A percentile compares a stretch with the other conserved stretches of the same genome.
Evolutionary conservation across 2,113 vertebrate genomes (phyloP).

Genomic region (Pimephales promelas): DNA sequence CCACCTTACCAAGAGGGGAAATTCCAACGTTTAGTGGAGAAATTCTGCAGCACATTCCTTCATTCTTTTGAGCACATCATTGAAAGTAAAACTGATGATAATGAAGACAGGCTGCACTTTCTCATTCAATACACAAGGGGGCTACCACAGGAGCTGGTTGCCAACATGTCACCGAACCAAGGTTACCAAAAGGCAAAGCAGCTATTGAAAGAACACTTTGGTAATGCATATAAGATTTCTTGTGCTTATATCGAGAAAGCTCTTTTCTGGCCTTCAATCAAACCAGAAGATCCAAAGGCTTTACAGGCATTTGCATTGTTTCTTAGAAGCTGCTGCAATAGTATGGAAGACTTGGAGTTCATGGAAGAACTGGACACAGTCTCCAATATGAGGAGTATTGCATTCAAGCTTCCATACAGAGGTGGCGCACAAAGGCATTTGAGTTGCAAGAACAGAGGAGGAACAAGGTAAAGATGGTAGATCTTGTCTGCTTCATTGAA

Average conservation of each 20-base stretch:
- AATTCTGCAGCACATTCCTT: too few relatives aligned
- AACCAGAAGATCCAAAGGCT: slow-evolving; percentile 34
- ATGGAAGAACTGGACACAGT: slow-evolving; percentile 31
- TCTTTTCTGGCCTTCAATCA: slow-evolving; percentile 27
- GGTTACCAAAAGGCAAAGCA: slow-evolving; percentile 14
- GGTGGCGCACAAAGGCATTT: background rate
- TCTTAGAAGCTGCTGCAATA: slow-evolving; percentile 26
- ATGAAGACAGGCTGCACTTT: slow-evolving; percentile 10
- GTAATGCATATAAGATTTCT: slow-evolving; percentile 17
- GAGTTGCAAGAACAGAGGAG: background rate
- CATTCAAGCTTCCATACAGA: slow-evolving; percentile 32
- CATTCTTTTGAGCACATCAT: too few relatives aligned
- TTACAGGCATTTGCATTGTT: slow-evolving; percentile 29
- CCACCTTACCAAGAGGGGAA: too few relatives aligned
- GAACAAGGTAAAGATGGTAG: slow-evolving; percentile 11
- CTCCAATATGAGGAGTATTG: slow-evolving; percentile 4
- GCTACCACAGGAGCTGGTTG: background rate
- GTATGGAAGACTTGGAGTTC: slow-evolving; percentile 16
- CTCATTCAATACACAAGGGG: slow-evolving; percentile 11
- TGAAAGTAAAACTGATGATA: slow-evolving; percentile 16
- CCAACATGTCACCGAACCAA: background rate
- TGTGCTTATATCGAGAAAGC: slow-evolving; percentile 30
- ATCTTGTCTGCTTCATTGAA: slow-evolving; percentile 25
- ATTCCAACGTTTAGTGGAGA: too few relatives aligned
- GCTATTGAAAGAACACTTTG: background rate